phyloP scores from a whole-genome alignment of 2,888 invertebrate species.

The Protodeltote pygarga region DNA sequence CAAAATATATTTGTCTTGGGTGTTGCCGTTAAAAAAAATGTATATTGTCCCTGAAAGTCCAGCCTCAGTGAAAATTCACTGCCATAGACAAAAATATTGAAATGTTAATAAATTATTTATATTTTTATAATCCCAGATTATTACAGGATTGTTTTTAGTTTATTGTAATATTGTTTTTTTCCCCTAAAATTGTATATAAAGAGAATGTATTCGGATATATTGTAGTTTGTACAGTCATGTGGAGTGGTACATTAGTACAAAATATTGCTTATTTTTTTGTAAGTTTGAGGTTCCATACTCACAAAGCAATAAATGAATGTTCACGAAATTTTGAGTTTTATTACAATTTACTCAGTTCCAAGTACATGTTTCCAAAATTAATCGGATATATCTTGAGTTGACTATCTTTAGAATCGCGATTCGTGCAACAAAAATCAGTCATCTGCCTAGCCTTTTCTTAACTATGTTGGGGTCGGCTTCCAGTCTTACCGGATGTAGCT shows the following conservation, averaged over 20 bases:
- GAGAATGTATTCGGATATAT: slow-evolving; percentile 42
- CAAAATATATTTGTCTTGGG: too few relatives aligned
- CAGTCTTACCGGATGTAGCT: too few relatives aligned
- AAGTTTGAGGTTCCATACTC: slow-evolving; percentile 75
- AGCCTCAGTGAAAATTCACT: slow-evolving; percentile 9
- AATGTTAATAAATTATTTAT: slow-evolving; percentile 11
- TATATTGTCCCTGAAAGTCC: slow-evolving; percentile 2
- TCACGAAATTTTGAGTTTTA: slow-evolving; percentile 55
- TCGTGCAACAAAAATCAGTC: too few relatives aligned
- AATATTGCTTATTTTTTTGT: slow-evolving; percentile 73
- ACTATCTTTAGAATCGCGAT: too few relatives aligned
- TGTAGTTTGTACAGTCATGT: slow-evolving; percentile 67
- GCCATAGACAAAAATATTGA: slow-evolving; percentile 22
- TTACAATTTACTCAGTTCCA: too few relatives aligned
- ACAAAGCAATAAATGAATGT: slow-evolving; percentile 82
- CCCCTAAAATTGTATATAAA: slow-evolving; percentile 39
- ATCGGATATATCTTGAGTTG: too few relatives aligned
- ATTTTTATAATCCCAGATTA: slow-evolving; percentile 6
- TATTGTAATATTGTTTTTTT: slow-evolving; percentile 16
- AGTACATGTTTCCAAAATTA: too few relatives aligned
- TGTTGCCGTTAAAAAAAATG: slow-evolving; percentile 7
- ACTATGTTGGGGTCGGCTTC: too few relatives aligned
- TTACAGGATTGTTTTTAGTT: slow-evolving; percentile 24
- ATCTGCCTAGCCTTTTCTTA: too few relatives aligned
- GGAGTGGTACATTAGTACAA: slow-evolving; percentile 83